Conservation (phyloP, 2,113 vertebrate genomes). For the Turdus rufiventris region DNA sequence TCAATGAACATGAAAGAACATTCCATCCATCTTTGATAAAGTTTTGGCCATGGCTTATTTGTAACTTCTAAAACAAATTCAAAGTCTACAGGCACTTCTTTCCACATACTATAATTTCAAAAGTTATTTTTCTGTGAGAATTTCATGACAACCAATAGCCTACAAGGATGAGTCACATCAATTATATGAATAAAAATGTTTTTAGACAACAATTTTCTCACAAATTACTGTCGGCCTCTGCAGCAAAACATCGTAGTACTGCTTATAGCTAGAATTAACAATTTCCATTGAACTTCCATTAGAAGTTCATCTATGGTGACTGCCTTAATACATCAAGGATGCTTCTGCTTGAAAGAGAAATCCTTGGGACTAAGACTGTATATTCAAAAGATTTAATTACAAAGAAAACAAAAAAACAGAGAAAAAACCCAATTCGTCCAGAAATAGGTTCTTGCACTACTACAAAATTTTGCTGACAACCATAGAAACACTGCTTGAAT, state of each 20-base stretch:
- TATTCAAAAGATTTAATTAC: not conserved
- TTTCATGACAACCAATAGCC: not conserved
- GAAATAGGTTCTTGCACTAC: not conserved
- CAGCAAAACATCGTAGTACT: not conserved
- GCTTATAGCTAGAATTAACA: not conserved
- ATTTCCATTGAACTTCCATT: not conserved
- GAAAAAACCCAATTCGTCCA: not conserved
- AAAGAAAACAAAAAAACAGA: not conserved
- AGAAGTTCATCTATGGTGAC: not conserved
- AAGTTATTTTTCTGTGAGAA: not conserved
- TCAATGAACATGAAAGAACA: not conserved
- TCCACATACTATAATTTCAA: not conserved
- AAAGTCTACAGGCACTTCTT: not conserved
- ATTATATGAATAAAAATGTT: conserved; percentile 40
- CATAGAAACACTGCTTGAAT: not conserved
- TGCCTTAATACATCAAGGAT: not conserved
- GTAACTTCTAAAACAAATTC: not conserved
- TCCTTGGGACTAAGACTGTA: not conserved
- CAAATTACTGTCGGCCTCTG: not conserved
- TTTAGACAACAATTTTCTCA: conserved; percentile 20
- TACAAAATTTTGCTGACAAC: not conserved
- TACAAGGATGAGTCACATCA: not conserved
- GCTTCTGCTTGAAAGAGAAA: not conserved
- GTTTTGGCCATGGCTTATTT: not conserved
- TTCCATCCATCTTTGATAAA: not conserved